Base-by-base conservation (phyloP, 2,113 vertebrate species). In the Madoqua kirkii region DNA sequence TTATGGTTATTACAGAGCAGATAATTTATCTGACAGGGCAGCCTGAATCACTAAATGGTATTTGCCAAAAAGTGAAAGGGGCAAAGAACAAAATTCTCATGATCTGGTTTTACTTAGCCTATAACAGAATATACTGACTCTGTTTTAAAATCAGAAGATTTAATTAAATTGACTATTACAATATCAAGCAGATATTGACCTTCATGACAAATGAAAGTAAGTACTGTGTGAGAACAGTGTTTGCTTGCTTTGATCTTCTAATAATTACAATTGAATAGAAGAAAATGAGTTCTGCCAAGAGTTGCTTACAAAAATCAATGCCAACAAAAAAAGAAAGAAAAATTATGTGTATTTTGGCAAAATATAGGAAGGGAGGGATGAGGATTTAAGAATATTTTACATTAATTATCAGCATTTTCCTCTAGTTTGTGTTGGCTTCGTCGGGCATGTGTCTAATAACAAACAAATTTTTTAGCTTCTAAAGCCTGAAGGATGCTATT, bases 131-230 rank as follows among this genome's bases (percentile, higher is more conserved):
- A 45, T 62, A 86, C 59, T 33, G 23, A 25, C 45, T 55, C 19
- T 13, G 81, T 89, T 96, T 89, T 87, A 84, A 97, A 97, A 87
- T 78, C 29, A n/a, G n/a, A 52, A 40, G n/a, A 74, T 40, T 71
- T 95, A 33, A 76, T 67, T 74, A 50, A 64, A 27, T 50, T 83
- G 16, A 74, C n/a, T 79, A 50, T 71, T 71, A 45, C 59, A 40
- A 88, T 45, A 91, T 54, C 7, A 5, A 45, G n/a, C n/a, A 14
- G 23, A 87, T 60, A 79, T 6, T 76, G 27, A 67, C 23, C 7
- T 64, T 54, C 13, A 50, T 3, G 27, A 71, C 31, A 62, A 87
- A 84, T 55, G 57, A 87, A 96, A 87, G 87, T 67, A 74, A 83
- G 40, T 87, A n/a, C 67, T 91, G 25, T 81, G 14, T 50, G 55